Base-by-base conservation (phyloP, 2,797 vertebrate genomes). In the Psittacula derbiana region DNA sequence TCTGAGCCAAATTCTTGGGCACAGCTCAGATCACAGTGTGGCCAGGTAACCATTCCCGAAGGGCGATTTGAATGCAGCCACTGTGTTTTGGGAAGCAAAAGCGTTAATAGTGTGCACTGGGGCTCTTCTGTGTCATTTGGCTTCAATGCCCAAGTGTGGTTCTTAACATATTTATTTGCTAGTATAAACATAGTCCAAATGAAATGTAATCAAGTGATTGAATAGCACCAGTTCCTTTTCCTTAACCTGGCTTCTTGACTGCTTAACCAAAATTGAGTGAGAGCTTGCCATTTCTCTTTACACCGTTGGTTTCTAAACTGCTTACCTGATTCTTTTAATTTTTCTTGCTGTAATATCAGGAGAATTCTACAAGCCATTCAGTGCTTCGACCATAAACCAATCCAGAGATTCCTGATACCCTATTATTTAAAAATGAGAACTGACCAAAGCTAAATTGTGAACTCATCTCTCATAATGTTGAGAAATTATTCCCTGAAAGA, bases 41-140 rank as follows among this genome's bases (percentile, higher is more conserved):
- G 16, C 33, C 28, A 87, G 69, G 33, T 18, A 62, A 28, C 31
- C 16, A 21, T 16, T 88, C n/a, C 57, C 4, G 1, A 67, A 67
- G 57, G 31, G 30, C 0, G 6, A 4, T 78, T 46, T 71, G 7
- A 30, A 25, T 15, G 6, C 23, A 76, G 18, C 3, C 9, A 3
- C 40, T 0, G 1, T 17, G 10, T 30, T 78, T 61, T 8, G 44
- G 38, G 33, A 31, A 60, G 4, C 33, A 33, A 66, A 23, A 43
- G 2, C 1, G 3, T 64, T 65, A 49, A 8, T 5, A 36, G 6
- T 6, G 4, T 5, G 1, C 8, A 15, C 11, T 15, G 36, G 55
- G 24, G 16, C 30, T 82, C 27, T 62, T 70, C 47, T 70, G 8
- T 67, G 57, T 6, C 23, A 9, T 89, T 85, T 78, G 33, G 13